Evolutionary conservation across 2,888 invertebrate species (phyloP), one percentile per base, ranked within the genome.

Genomic region (Anodontia alba): DNA sequence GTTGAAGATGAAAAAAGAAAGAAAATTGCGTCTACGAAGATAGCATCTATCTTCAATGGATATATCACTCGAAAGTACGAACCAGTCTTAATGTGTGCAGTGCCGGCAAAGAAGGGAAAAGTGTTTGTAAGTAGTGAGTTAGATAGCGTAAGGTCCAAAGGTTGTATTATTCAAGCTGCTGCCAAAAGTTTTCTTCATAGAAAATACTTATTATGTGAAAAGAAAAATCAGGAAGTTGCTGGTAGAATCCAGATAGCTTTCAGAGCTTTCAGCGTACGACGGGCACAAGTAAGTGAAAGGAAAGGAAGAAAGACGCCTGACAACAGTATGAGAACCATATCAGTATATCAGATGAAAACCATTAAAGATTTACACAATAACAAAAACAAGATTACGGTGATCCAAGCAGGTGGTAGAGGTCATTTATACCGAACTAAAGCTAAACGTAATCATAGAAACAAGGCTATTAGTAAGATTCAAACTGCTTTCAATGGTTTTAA

Each of bases 401-500:
- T 77, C 33, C 49, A 57, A 7, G 20, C 74, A 26, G 57, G 68
- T 31, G 33, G 51, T 17, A 67, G 68, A 54, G 67, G 57, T 33
- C 57, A 72, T 57, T 42, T 31, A 17, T 23, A 23, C 5, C 43
- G 74, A 33, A 33, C 1, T 3, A 71, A 42, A 38, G 2, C 42
- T 8, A 38, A 38, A 54, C n/a, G 2, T 43, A 29, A 26, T 20
- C 1, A 8, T 38, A 38, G 38, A 8, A 38, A 8, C 5, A 38
- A 38, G 38, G 38, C 38, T 8, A 38, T 12, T 8, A 12, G 12
- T 38, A 46, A 20, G 7, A 76, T 80, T 57, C 23, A 73, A 54
- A 67, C 79, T 46, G 82, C 76, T 20, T 79, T 68, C 26, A 73
- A 31, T 36, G 79, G 78, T 12, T 76, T 49, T 73, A 46, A 42